A percentile compares a stretch with the other conserved stretches of the same genome.
Conservation (phyloP, 2,797 vertebrate genomes). For the Chanos chanos region DNA sequence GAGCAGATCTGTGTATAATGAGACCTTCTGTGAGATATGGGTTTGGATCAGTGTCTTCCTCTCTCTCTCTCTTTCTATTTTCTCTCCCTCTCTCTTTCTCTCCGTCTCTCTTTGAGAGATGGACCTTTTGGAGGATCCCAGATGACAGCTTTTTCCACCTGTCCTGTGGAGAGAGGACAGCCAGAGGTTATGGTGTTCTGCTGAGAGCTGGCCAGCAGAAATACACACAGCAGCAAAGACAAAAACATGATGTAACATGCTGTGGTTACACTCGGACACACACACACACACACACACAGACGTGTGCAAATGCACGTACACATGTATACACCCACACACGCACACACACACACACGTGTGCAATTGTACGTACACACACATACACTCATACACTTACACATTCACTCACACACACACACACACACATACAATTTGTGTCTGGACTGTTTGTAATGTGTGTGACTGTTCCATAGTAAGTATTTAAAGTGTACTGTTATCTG, state of each 20-base stretch:
- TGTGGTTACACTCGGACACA: background rate
- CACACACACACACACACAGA: slow-evolving; percentile 14
- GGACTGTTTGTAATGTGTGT: too few species aligned
- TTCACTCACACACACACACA: too few species aligned
- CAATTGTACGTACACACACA: background rate
- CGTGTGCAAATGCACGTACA: background rate
- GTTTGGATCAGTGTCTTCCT: too few species aligned
- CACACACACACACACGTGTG: background rate
- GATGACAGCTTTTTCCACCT: slow-evolving; percentile 50
- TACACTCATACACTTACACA: too few species aligned
- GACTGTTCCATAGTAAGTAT: too few species aligned
- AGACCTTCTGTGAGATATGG: too few species aligned
- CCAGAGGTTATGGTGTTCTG: slow-evolving; percentile 47
- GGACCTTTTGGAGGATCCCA: slow-evolving; percentile 28
- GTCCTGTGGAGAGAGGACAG: slow-evolving; percentile 38
- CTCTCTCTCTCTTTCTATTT: too few species aligned
- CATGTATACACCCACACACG: background rate
- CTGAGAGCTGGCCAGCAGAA: slow-evolving; percentile 34
- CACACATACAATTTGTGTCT: too few species aligned
- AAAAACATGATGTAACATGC: slow-evolving; percentile 17
- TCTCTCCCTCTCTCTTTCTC: too few species aligned
- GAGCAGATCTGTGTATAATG: too few species aligned
- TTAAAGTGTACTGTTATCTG: too few species aligned
- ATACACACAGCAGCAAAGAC: slow-evolving; percentile 40
- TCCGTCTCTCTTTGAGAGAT: too few species aligned